These are phyloP conservation scores for Tholera decimalis DNA, from an alignment of 2,888 invertebrate species.

Conservation along the genomic window DNA sequence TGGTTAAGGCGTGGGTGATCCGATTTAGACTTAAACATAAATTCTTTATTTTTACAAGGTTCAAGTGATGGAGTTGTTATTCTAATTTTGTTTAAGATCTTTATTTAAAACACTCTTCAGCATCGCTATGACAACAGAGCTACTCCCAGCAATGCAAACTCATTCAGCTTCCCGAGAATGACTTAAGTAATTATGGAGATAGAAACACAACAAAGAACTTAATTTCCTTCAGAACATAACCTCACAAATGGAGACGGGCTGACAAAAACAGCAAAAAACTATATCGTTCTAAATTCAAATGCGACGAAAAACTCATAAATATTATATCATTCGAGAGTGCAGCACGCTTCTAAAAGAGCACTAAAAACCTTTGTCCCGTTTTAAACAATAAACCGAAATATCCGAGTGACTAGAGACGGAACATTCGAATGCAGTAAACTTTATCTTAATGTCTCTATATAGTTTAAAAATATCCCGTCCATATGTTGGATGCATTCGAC, in stretches of 20 bases:
- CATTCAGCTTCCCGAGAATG: slow-evolving; percentile 11
- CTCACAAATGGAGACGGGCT: slow-evolving; percentile 32
- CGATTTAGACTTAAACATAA: slow-evolving; percentile 15
- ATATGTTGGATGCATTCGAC: slow-evolving; percentile 74
- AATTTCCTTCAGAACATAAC: slow-evolving; percentile 39
- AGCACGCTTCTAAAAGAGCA: slow-evolving; percentile 79
- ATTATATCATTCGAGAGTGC: slow-evolving; percentile 78
- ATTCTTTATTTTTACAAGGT: slow-evolving; percentile 24
- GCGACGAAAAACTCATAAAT: slow-evolving; percentile 77
- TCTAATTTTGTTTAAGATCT: slow-evolving; percentile 12
- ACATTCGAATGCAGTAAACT: slow-evolving; percentile 81
- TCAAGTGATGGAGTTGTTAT: background rate
- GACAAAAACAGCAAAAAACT: slow-evolving; percentile 51
- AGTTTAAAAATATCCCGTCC: slow-evolving; percentile 84
- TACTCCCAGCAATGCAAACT: slow-evolving; percentile 1
- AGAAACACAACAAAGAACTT: slow-evolving; percentile 27
- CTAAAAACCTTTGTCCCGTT: slow-evolving; percentile 86
- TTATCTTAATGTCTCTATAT: slow-evolving; percentile 88
- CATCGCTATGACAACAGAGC: slow-evolving; percentile 12
- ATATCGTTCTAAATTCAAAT: slow-evolving; percentile 71
- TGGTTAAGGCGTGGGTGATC: slow-evolving; percentile 51
- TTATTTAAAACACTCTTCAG: slow-evolving; percentile 12
- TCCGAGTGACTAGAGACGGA: slow-evolving; percentile 69
- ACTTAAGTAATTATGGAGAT: slow-evolving; percentile 7
- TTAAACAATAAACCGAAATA: slow-evolving; percentile 86